phyloP scores from a whole-genome alignment of 92 coral and sea anemone genomes.

The Zoanthus sociatus region DNA sequence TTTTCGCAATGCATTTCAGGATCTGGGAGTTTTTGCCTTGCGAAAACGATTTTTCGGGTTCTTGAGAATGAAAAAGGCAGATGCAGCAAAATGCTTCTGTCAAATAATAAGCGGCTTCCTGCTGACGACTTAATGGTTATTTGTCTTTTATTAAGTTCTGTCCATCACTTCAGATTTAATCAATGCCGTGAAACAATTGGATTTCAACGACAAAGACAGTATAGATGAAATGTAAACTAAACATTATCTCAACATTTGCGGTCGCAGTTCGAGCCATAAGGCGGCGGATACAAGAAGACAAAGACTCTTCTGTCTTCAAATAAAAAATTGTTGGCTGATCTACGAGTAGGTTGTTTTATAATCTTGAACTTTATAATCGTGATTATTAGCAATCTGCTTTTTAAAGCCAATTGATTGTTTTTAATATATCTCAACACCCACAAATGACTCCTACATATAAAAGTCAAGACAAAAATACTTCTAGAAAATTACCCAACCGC shows the following conservation, averaged over 20 bases:
- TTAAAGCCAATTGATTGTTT: background rate
- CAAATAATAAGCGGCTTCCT: background rate
- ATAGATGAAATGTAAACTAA: background rate
- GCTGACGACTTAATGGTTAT: background rate
- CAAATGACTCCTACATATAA: background rate
- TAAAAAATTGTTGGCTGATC: background rate
- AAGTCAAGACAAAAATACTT: slow-evolving; percentile 16
- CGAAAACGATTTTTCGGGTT: background rate
- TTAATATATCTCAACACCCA: slow-evolving; percentile 13
- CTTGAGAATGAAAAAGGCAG: background rate
- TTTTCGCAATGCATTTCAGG: background rate
- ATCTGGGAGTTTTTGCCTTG: background rate
- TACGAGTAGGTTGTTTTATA: background rate
- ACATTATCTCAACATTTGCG: background rate
- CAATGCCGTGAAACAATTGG: background rate
- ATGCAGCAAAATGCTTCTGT: background rate
- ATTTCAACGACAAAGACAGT: background rate
- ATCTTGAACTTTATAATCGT: background rate
- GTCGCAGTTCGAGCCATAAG: background rate
- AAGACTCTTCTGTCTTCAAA: background rate
- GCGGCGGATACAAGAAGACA: background rate
- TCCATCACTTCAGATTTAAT: slow-evolving; percentile 18
- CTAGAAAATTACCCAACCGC: background rate
- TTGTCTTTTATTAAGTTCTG: slow-evolving; percentile 1
- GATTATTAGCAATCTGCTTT: slow-evolving; percentile 22